Percentiles rank a stretch among this genome's conserved stretches.
Conservation (phyloP, 2,888 invertebrate genomes). For the Melanargia galathea region DNA sequence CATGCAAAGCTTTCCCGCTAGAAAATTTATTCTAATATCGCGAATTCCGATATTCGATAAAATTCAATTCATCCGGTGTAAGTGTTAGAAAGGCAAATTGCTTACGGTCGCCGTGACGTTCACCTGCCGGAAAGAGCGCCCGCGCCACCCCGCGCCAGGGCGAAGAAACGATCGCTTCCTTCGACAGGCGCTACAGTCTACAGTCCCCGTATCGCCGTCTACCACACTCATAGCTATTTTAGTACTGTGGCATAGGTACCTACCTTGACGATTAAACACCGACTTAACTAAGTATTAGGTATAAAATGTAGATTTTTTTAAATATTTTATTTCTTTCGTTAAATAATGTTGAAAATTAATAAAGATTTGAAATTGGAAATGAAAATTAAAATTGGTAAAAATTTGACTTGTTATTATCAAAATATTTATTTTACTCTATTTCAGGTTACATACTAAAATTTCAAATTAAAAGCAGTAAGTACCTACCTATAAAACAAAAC, state of each 20-base stretch:
- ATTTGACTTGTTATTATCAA: no score
- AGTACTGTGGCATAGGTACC: no score
- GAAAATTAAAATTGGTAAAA: not conserved
- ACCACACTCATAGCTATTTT: not conserved
- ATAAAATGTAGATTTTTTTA: no score
- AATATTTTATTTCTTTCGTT: no score
- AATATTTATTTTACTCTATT: no score
- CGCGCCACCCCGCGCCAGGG: no score
- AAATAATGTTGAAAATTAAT: no score
- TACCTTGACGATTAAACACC: no score
- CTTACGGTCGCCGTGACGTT: conserved; percentile 45
- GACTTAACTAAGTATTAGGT: no score
- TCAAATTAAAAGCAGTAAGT: no score
- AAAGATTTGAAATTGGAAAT: no score
- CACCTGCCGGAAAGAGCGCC: conserved; percentile 44
- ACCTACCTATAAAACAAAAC: not conserved
- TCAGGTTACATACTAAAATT: no score
- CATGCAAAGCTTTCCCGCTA: not conserved
- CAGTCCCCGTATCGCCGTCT: not conserved
- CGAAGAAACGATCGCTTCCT: conserved; percentile 37
- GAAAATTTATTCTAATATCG: conserved; percentile 21
- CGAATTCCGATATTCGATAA: conserved; percentile 27
- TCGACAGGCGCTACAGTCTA: not conserved
- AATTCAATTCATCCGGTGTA: conserved; percentile 43
- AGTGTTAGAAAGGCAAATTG: conserved; percentile 50